A percentile compares a stretch with the other conserved stretches of the same genome.
Evolutionary conservation across 1,140 invertebrate species (phyloP).

Genomic region (Magallana ariakensis): DNA sequence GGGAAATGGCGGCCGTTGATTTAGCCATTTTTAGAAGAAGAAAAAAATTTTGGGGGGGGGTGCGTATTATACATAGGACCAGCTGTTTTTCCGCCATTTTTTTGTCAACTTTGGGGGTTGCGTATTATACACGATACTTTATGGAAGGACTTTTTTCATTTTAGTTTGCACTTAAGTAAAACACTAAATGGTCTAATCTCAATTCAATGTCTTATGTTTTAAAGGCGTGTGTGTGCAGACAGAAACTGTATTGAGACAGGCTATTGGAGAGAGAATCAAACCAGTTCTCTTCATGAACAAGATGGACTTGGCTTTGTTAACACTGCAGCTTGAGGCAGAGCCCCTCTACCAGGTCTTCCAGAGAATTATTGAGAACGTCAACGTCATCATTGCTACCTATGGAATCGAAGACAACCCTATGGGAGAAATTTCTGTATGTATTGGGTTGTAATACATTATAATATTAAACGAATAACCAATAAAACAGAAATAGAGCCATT

Average conservation of each 20-base stretch:
- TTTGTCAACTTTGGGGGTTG: too few species aligned
- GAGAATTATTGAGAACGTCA: slow-evolving; percentile 99
- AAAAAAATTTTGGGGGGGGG: too few species aligned
- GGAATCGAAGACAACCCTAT: slow-evolving; percentile 98
- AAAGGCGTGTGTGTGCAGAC: slow-evolving; percentile 99
- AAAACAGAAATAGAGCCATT: too few species aligned
- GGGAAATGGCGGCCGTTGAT: too few species aligned
- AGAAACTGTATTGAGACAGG: slow-evolving; percentile 98
- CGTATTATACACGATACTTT: too few species aligned
- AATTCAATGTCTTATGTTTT: slow-evolving; percentile 55
- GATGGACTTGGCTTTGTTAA: slow-evolving; percentile 98
- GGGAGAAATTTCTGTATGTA: slow-evolving; percentile 87
- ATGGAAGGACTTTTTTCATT: too few species aligned
- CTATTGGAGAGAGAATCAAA: slow-evolving; percentile 99
- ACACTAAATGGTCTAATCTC: too few species aligned
- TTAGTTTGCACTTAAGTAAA: too few species aligned
- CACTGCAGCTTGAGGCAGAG: slow-evolving; percentile 95
- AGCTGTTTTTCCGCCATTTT: too few species aligned
- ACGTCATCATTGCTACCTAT: slow-evolving; percentile 99
- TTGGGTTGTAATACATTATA: neutral
- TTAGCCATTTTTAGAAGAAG: too few species aligned
- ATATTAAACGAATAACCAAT: too few species aligned
- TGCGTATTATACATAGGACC: too few species aligned
- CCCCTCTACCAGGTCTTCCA: slow-evolving; percentile 99
- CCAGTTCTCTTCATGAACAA: slow-evolving; percentile 99